Evolutionary conservation across 2,113 vertebrate genomes (phyloP).

Genomic region (Nansenia antarctica): DNA sequence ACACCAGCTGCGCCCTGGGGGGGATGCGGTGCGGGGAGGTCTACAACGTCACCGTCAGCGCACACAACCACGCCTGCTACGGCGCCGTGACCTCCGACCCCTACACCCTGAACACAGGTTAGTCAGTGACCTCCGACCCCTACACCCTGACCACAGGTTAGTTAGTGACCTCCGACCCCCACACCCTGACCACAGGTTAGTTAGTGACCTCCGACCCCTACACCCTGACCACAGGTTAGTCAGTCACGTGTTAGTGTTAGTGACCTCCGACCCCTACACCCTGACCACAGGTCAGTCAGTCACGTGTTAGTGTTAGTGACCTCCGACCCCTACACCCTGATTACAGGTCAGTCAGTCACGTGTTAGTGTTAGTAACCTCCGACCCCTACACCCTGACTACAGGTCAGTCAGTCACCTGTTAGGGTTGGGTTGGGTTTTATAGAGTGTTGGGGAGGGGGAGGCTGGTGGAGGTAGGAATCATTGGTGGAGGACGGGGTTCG

Average conservation of each 20-base stretch:
- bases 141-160: constrained; percentile 60
- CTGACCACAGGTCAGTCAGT: constrained; percentile 65
- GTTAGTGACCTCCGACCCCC: constrained; percentile 34
- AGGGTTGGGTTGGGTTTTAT: no score
- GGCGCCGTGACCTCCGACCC: constrained; percentile 33
- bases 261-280: constrained; percentile 22
- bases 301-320: no score
- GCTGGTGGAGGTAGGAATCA: no score
- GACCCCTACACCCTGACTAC: constrained; percentile 40
- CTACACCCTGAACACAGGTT: constrained; percentile 59
- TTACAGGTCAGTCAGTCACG: constrained; percentile 67
- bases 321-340: constrained; percentile 31
- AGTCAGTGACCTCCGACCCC: constrained; percentile 35
- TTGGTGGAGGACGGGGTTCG: no score
- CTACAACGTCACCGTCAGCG: constrained; percentile 66
- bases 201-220: constrained; percentile 29
- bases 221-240: constrained; percentile 62
- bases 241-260: no score
- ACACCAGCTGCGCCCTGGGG: constrained; percentile 53
- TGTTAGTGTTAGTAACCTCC: no score
- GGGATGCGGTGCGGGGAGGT: constrained; percentile 57
- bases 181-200: constrained; percentile 62
- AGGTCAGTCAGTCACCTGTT: constrained; percentile 59
- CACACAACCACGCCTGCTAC: constrained; percentile 56
- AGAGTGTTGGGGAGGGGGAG: no score